Evolutionary conservation across 2,113 vertebrate genomes (phyloP), one percentile per base, ranked within the genome.

Genomic region (Sander vitreus): DNA sequence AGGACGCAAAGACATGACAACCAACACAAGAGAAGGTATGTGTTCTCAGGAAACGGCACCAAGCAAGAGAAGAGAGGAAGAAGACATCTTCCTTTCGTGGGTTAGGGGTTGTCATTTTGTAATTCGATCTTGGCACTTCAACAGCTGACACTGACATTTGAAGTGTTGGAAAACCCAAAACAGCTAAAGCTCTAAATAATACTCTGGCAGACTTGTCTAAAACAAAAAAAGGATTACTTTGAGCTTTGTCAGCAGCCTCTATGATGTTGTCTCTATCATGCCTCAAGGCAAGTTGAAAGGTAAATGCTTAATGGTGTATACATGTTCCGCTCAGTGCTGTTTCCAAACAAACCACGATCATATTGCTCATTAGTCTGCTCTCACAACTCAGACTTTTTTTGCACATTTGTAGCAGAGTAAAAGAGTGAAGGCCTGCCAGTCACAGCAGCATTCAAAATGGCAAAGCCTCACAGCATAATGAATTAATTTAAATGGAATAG

Each of bases 151-250:
- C 11, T 83, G 83, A 73, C 75, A 71, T 86, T 50, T 83, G 36
- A 88, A 79, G 76, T 48, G 72, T 68, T 36, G 36, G 75, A 74
- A 87, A 85, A 80, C 64, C 72, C 69, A 63, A 77, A 79, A 78
- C 59, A 85, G 43, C 48, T 39, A 48, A 66, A 80, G 55, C 75
- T 80, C 39, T 63, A 76, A 64, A 83, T 58, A 30, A 51, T 64
- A 62, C 57, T 30, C 57, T 18, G 53, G 63, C 23, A 54, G 62
- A 60, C 57, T 6, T 2, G 21, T 51, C 23, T 63, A 2, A 69
- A 63, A 76, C 66, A 63, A 33, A 84, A 63, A 55, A 71, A 16
- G 45, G 71, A 87, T 54, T 81, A 68, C 33, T 53, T 55, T 19
- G 50, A 84, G 58, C 60, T 72, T 78, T 77, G 19, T 70, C 48